A percentile compares a stretch with the other conserved stretches of the same genome.
phyloP scores from a whole-genome alignment of 2,888 invertebrate genomes.

The Catocala fraxini region DNA sequence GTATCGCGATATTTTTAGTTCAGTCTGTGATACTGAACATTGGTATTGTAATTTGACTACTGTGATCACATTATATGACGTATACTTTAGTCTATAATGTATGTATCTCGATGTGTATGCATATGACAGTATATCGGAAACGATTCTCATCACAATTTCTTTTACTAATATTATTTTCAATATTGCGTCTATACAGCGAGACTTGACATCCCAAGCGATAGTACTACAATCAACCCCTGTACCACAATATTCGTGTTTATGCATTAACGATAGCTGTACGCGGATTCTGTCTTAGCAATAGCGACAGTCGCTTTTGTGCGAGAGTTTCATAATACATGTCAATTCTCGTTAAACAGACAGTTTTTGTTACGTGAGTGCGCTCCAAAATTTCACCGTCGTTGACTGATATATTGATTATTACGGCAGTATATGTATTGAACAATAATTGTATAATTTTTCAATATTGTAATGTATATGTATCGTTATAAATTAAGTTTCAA shows the following conservation, averaged over 20 bases:
- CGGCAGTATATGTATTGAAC: constrained; percentile 6
- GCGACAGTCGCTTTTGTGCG: background rate
- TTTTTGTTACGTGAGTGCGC: background rate
- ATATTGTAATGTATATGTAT: constrained; percentile 12
- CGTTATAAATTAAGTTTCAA: constrained; percentile 18
- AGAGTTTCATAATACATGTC: background rate
- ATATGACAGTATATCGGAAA: background rate
- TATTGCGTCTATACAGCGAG: background rate
- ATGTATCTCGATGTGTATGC: constrained; percentile 1
- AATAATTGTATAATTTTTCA: constrained; percentile 17
- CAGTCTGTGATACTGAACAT: constrained; percentile 15
- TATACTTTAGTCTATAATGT: constrained; percentile 5
- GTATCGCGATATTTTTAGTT: constrained; percentile 10
- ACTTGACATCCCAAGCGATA: background rate
- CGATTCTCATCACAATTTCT: background rate
- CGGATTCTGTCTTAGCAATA: background rate
- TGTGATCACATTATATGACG: constrained; percentile 13
- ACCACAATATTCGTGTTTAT: background rate
- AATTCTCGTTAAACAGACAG: too few relatives aligned
- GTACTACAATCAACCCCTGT: too few relatives aligned
- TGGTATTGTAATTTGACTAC: constrained; percentile 10
- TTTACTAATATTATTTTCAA: background rate
- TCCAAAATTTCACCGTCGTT: constrained; percentile 1
- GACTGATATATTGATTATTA: constrained; percentile 12
- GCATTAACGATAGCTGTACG: background rate